Percentiles rank a stretch among this genome's conserved stretches.
phyloP scores from a whole-genome alignment of 2,797 vertebrate genomes.

The Syngnathus acus region DNA sequence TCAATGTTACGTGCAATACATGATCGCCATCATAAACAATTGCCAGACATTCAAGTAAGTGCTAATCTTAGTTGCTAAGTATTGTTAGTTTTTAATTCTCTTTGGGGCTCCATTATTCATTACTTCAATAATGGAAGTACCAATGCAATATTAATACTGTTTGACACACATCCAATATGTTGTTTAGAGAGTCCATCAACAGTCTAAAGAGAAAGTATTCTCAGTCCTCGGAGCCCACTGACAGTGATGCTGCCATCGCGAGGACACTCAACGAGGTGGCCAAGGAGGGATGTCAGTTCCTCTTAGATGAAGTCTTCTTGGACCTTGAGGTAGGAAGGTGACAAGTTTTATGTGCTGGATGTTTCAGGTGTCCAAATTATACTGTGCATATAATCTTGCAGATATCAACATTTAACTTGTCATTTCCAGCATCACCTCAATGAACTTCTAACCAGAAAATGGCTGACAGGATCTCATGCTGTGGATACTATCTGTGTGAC shows the following conservation, averaged over 20 bases:
- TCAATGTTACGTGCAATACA: constrained; percentile 92
- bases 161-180: not conserved
- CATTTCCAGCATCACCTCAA: constrained; percentile 80
- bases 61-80: no score
- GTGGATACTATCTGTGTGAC: constrained; percentile 97
- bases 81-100: not conserved
- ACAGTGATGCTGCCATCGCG: constrained; percentile 76
- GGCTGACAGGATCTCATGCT: constrained; percentile 84
- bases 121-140: not conserved
- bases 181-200: constrained; percentile 84
- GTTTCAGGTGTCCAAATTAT: no score
- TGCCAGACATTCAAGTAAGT: constrained; percentile 94
- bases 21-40: constrained; percentile 96
- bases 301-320: constrained; percentile 93
- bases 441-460: constrained; percentile 91
- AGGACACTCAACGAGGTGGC: constrained; percentile 81
- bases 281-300: constrained; percentile 85
- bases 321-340: constrained; percentile 84
- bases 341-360: not conserved
- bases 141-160: not conserved
- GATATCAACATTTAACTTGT: not conserved
- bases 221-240: constrained; percentile 66
- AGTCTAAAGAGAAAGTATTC: constrained; percentile 93
- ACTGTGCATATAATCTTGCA: not conserved
- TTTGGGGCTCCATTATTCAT: not conserved